A percentile compares a stretch with the other conserved stretches of the same genome.
Evolutionary conservation across 2,113 vertebrate species (phyloP).

Genomic region (Oplegnathus fasciatus): DNA sequence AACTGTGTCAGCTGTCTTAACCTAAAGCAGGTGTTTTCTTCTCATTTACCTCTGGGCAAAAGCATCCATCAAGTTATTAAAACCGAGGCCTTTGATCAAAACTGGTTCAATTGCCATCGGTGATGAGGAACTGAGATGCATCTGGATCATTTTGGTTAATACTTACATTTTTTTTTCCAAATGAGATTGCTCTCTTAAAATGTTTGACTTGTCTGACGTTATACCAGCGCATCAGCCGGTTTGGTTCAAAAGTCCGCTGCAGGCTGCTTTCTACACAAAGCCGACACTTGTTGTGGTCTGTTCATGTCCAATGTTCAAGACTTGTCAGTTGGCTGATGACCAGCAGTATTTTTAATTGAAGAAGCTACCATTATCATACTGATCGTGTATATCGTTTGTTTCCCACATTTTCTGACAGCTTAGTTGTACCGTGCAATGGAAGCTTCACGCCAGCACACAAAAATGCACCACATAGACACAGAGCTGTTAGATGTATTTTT

Average conservation of each 20-base stretch:
- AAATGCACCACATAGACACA: background rate
- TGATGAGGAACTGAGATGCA: background rate
- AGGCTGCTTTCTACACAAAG: background rate
- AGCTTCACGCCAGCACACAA: background rate
- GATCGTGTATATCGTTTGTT: background rate
- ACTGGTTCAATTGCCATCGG: background rate
- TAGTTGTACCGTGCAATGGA: background rate
- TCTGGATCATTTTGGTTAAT: background rate
- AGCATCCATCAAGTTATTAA: constrained; percentile 9
- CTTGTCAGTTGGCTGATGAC: background rate
- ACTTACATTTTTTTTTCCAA: background rate
- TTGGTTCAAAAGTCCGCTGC: background rate
- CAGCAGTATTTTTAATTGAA: background rate
- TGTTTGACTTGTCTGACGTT: background rate
- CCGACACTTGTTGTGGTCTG: background rate
- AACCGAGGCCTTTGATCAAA: background rate
- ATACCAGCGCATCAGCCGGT: background rate
- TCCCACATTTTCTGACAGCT: background rate
- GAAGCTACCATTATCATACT: background rate
- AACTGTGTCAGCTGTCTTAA: constrained; percentile 14
- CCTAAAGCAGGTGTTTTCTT: constrained; percentile 8
- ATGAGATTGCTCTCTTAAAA: background rate
- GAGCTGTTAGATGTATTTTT: background rate
- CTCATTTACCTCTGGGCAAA: background rate
- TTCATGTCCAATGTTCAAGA: background rate